Conservation (phyloP, 2,888 invertebrate genomes). For the Carterocephalus palaemon region DNA sequence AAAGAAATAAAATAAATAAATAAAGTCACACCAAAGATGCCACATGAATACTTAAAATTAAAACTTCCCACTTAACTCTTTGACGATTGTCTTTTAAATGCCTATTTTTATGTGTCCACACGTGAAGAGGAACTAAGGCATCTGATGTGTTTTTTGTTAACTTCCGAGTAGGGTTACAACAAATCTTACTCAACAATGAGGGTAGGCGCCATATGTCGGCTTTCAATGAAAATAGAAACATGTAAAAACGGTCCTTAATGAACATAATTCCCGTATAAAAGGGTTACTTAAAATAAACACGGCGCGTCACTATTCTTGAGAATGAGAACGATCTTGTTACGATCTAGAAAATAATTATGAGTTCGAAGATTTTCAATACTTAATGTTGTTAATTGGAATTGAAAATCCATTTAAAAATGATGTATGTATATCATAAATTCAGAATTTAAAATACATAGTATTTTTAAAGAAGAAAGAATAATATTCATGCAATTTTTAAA, state of each 20-base stretch:
- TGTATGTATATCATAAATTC: too few relatives aligned
- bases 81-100: slow-evolving; percentile 17
- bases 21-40: background rate
- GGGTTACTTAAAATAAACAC: slow-evolving; percentile 72
- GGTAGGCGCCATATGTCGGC: slow-evolving; percentile 36
- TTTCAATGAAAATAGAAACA: slow-evolving; percentile 52
- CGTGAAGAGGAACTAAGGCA: slow-evolving; percentile 13
- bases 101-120: slow-evolving; percentile 19
- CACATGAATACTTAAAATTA: slow-evolving; percentile 3
- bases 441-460: too few relatives aligned
- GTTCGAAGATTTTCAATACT: background rate
- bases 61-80: slow-evolving; percentile 15
- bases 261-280: slow-evolving; percentile 75
- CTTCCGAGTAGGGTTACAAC: slow-evolving; percentile 24
- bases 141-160: slow-evolving; percentile 21
- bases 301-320: slow-evolving; percentile 46
- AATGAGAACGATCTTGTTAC: slow-evolving; percentile 1
- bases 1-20: background rate
- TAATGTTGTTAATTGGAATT: too few relatives aligned
- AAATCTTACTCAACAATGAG: slow-evolving; percentile 34
- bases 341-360: slow-evolving; percentile 6
- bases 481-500: too few relatives aligned
- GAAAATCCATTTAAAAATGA: too few relatives aligned
- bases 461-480: too few relatives aligned
- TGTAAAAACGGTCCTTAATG: slow-evolving; percentile 71